Conservation (phyloP, 2,113 vertebrate genomes). For the Haliaeetus leucogaster region DNA sequence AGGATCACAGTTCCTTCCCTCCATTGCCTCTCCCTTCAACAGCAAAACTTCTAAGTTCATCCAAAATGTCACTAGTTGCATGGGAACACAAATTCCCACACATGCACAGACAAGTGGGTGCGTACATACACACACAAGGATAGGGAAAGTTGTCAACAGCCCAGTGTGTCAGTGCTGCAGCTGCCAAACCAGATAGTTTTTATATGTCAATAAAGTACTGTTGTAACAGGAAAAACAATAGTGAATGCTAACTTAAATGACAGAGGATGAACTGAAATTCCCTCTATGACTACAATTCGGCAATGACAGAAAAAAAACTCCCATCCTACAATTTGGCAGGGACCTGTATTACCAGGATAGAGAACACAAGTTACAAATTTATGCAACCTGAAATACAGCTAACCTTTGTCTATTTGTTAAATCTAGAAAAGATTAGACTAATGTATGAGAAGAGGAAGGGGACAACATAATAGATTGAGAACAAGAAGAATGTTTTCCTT, state of each 20-base stretch:
- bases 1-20: background rate
- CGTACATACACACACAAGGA: accelerated
- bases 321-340: background rate
- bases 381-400: background rate
- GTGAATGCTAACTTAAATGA: background rate
- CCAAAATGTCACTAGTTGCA: background rate
- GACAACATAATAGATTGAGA: background rate
- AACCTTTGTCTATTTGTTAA: background rate
- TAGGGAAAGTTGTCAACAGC: background rate
- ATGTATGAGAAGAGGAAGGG: background rate
- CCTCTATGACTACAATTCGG: background rate
- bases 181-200: background rate
- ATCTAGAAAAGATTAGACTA: background rate
- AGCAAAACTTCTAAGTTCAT: background rate
- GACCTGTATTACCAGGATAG: background rate
- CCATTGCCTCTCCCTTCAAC: background rate
- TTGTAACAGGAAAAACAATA: background rate
- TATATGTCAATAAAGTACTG: background rate
- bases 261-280: background rate
- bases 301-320: background rate
- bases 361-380: background rate
- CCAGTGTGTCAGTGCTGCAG: background rate
- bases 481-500: background rate
- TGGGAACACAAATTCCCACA: background rate
- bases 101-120: background rate